A percentile compares a stretch with the other conserved stretches of the same genome.
These are phyloP conservation scores for Tarsius wallacei DNA, from an alignment of 2,797 vertebrate species.

Conservation along the genomic window DNA sequence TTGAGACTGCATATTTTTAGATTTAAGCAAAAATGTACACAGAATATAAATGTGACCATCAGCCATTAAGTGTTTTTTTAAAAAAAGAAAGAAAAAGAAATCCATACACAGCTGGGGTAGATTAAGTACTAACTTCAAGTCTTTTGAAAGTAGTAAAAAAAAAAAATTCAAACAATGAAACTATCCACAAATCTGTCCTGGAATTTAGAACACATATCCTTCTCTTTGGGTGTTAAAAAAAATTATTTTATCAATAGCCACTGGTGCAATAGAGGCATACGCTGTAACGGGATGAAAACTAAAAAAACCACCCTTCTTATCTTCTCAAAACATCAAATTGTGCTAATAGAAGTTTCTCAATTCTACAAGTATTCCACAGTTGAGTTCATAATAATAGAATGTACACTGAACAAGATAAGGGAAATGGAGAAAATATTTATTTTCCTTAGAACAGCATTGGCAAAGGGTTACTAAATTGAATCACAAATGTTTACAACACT, in stretches of 20 bases:
- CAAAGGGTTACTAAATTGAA: slow-evolving; percentile 75
- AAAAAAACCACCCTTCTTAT: slow-evolving; percentile 72
- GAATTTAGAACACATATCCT: slow-evolving; percentile 43
- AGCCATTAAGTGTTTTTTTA: slow-evolving; percentile 25
- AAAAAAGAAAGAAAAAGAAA: neutral
- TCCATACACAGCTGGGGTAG: slow-evolving; percentile 63
- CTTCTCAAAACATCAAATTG: slow-evolving; percentile 73
- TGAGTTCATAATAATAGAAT: slow-evolving; percentile 77
- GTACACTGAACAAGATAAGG: slow-evolving; percentile 75
- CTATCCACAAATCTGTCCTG: neutral
- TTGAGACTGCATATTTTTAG: slow-evolving; percentile 64
- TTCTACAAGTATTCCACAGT: slow-evolving; percentile 59
- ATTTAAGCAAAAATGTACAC: slow-evolving; percentile 69
- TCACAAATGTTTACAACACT: slow-evolving; percentile 78
- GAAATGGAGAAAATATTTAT: slow-evolving; percentile 82
- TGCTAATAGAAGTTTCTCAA: slow-evolving; percentile 65
- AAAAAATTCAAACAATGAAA: slow-evolving; percentile 48
- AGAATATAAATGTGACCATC: slow-evolving; percentile 75
- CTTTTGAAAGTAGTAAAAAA: slow-evolving; percentile 65
- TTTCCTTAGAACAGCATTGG: slow-evolving; percentile 75
- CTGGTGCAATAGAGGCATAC: slow-evolving; percentile 19
- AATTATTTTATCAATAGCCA: slow-evolving; percentile 64
- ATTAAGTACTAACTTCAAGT: slow-evolving; percentile 66
- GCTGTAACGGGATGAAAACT: slow-evolving; percentile 52
- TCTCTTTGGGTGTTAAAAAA: slow-evolving; percentile 50